These are phyloP conservation scores for Sarcoramphus papa DNA, from an alignment of 2,797 vertebrate genomes.

Conservation along the genomic window DNA sequence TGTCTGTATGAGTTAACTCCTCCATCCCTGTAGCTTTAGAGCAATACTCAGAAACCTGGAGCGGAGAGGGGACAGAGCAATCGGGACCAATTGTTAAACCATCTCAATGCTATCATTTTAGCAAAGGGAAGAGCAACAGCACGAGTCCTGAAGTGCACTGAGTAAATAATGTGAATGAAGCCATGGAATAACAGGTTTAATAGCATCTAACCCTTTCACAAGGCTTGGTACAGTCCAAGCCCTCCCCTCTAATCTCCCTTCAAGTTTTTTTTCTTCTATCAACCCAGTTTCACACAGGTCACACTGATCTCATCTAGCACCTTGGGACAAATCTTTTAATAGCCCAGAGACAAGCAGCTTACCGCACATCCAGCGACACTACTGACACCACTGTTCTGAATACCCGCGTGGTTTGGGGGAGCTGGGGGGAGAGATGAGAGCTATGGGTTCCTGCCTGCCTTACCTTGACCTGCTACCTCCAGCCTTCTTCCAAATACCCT, in stretches of 20 bases:
- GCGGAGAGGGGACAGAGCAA: neutral
- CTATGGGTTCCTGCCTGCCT: neutral
- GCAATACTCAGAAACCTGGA: neutral
- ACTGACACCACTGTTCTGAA: fast-evolving
- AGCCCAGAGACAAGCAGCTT: neutral
- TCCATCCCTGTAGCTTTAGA: neutral
- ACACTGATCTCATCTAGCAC: neutral
- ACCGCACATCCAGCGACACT: neutral
- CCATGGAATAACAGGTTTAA: neutral
- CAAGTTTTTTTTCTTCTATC: neutral
- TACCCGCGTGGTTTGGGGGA: fast-evolving
- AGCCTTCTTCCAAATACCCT: neutral
- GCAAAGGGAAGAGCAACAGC: neutral
- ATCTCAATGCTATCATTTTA: neutral
- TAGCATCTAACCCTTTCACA: neutral
- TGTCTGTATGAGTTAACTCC: neutral
- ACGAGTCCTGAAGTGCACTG: fast-evolving
- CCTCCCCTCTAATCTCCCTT: neutral
- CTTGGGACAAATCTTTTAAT: neutral
- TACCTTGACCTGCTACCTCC: neutral
- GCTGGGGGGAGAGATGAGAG: neutral
- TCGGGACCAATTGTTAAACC: neutral
- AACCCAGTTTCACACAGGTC: neutral
- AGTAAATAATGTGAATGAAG: neutral
- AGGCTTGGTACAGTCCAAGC: neutral